phyloP scores from a whole-genome alignment of 2,888 invertebrate genomes.

The Protodeltote pygarga region DNA sequence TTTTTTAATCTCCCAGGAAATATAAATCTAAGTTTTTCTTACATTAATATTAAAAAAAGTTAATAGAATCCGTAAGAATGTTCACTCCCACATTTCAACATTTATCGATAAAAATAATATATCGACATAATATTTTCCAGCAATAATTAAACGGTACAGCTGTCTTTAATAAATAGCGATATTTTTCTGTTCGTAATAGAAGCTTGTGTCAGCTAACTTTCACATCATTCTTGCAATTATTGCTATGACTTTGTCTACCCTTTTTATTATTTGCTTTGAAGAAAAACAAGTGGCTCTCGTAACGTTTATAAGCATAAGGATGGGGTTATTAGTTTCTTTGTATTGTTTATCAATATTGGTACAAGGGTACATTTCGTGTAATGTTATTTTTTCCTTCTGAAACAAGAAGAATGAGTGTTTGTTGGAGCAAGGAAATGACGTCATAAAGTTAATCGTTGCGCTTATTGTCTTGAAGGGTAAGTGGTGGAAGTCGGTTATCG shows the following conservation, averaged over 20 bases:
- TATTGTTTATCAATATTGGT: conserved; percentile 42
- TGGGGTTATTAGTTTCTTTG: conserved; percentile 43
- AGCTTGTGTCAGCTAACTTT: conserved; percentile 57
- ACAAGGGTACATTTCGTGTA: conserved; percentile 9
- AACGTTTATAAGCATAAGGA: conserved; percentile 44
- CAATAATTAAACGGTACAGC: conserved; percentile 55
- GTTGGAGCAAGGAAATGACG: conserved; percentile 5
- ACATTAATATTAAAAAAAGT: too few species aligned
- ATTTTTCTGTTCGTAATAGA: conserved; percentile 66
- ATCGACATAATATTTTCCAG: conserved; percentile 48
- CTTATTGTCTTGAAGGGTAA: conserved; percentile 11
- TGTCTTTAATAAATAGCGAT: conserved; percentile 72
- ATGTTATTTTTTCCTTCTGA: conserved; percentile 8
- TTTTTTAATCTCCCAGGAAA: too few species aligned
- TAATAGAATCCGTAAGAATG: too few species aligned
- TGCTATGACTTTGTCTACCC: conserved; percentile 54
- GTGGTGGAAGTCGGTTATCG: conserved; percentile 1
- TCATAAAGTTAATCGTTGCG: conserved; percentile 18
- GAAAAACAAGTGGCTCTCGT: conserved; percentile 49
- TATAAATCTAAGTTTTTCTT: too few species aligned
- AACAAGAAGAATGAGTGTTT: conserved; percentile 6
- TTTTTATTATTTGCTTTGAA: conserved; percentile 57
- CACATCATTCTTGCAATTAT: conserved; percentile 67
- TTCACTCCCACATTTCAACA: too few species aligned
- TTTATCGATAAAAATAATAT: conserved; percentile 12